Evolutionary conservation across 2,797 vertebrate genomes (phyloP).

Genomic region (Phaenicophaeus curvirostris): DNA sequence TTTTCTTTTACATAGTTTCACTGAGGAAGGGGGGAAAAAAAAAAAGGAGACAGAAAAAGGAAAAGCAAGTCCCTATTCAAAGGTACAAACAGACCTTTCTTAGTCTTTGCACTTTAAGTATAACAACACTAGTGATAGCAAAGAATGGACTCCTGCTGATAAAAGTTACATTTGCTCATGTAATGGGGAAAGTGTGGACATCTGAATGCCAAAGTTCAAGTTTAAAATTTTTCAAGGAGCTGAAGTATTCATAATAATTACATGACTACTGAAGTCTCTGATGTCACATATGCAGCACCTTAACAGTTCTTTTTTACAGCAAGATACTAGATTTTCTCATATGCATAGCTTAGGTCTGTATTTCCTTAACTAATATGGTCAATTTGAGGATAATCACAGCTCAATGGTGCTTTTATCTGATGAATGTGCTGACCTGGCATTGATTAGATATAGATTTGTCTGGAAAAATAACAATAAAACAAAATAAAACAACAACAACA

Average conservation of each 20-base stretch:
- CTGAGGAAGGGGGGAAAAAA: accelerated
- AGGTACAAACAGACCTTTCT: not conserved
- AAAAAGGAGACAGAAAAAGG: not conserved
- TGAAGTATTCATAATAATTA: not conserved
- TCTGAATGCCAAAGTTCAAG: not conserved
- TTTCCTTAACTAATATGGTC: not conserved
- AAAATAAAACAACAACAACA: not conserved
- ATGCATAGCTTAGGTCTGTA: not conserved
- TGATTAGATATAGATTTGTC: not conserved
- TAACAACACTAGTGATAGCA: not conserved
- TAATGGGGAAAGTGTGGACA: not conserved
- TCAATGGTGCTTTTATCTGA: not conserved
- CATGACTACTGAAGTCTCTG: not conserved
- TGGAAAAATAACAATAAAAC: not conserved
- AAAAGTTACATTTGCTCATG: not conserved
- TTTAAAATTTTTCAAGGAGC: not conserved
- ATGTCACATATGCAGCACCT: not conserved
- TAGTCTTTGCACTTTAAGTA: not conserved
- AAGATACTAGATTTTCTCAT: not conserved
- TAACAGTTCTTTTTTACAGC: not conserved
- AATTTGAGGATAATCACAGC: not conserved
- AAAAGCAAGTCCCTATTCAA: not conserved
- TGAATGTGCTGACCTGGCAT: not conserved
- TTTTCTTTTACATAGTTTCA: not conserved
- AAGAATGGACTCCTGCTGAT: not conserved